Percentiles rank a stretch among this genome's conserved stretches.
Conservation (phyloP, 2,888 invertebrate genomes). For the Phytoseiulus persimilis region DNA sequence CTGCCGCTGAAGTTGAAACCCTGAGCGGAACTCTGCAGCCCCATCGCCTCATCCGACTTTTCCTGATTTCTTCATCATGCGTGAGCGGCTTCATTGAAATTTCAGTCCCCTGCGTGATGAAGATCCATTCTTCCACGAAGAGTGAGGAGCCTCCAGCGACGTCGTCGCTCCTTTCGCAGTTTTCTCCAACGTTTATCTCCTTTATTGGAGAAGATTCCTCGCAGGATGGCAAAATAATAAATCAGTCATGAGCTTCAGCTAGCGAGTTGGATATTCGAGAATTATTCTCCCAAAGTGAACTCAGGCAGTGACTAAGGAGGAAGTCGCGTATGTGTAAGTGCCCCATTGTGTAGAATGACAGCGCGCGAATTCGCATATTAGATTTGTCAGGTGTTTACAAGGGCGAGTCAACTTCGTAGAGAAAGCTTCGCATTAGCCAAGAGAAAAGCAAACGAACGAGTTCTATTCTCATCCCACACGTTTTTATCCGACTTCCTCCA, state of each 20-base stretch:
- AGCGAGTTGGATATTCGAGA: neutral
- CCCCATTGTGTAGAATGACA: neutral
- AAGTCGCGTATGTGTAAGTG: neutral
- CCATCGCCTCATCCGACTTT: neutral
- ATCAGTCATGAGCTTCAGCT: neutral
- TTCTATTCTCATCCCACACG: neutral
- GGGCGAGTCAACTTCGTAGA: neutral
- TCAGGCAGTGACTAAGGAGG: neutral
- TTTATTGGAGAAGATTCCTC: neutral
- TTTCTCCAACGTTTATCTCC: neutral
- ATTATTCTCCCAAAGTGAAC: neutral
- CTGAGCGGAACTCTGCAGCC: neutral
- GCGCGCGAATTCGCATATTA: neutral
- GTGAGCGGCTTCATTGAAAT: slow-evolving; percentile 5
- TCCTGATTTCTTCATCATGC: neutral
- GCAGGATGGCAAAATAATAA: neutral
- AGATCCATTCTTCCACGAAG: neutral
- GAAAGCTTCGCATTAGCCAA: neutral
- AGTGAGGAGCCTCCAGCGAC: neutral
- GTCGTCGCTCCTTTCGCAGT: neutral
- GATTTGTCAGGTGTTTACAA: neutral
- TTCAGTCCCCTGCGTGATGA: neutral
- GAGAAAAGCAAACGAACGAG: neutral
- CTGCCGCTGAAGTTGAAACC: neutral
- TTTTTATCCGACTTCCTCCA: neutral